These are phyloP conservation scores for Chaetops frenatus DNA, from an alignment of 2,113 vertebrate genomes.

Conservation along the genomic window DNA sequence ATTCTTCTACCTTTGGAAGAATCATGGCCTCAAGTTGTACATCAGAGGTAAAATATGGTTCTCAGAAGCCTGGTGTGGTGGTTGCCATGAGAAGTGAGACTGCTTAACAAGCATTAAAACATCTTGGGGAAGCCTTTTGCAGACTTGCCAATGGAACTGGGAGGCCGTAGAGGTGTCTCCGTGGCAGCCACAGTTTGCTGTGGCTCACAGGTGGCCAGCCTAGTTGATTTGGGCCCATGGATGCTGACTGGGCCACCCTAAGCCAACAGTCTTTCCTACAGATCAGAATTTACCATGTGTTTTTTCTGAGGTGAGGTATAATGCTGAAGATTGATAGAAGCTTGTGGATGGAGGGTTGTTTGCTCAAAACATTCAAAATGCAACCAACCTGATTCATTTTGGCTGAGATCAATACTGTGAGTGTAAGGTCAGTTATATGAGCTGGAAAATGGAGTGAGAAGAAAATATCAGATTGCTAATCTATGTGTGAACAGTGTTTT, in stretches of 20 bases:
- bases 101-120: neutral
- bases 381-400: neutral
- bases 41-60: neutral
- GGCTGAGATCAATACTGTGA: neutral
- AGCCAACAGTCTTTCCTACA: neutral
- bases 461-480: neutral
- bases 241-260: neutral
- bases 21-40: neutral
- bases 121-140: neutral
- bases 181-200: fast-evolving
- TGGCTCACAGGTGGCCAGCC: fast-evolving
- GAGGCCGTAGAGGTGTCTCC: neutral
- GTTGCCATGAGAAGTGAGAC: neutral
- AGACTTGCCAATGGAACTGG: neutral
- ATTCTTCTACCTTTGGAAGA: neutral
- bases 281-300: neutral
- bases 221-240: neutral
- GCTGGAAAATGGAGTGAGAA: neutral
- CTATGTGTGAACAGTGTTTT: neutral
- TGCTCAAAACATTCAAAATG: neutral
- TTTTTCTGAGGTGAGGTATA: neutral
- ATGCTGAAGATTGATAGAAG: neutral
- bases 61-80: neutral
- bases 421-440: fast-evolving
- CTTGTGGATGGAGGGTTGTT: neutral